These are phyloP conservation scores for Bombus sylvicola DNA, from an alignment of 1,140 invertebrate genomes.

Conservation along the genomic window DNA sequence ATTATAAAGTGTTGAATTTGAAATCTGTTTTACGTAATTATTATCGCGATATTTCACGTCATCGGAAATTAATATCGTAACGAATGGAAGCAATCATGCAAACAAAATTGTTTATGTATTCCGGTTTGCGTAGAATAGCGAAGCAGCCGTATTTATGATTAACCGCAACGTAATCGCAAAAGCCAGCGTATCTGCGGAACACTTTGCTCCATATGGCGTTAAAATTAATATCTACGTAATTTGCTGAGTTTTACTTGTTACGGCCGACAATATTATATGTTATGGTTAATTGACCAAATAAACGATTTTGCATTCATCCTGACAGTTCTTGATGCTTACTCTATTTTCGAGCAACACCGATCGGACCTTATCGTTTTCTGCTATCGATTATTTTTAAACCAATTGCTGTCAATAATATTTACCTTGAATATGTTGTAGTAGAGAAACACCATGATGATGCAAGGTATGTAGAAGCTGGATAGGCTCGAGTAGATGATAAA, in stretches of 20 bases:
- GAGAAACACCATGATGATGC: slow-evolving; percentile 98
- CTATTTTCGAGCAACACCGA: neutral
- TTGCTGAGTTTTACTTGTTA: slow-evolving; percentile 16
- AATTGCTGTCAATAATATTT: slow-evolving; percentile 26
- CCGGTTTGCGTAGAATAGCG: slow-evolving; percentile 21
- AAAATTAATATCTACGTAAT: slow-evolving; percentile 51
- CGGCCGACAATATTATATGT: neutral
- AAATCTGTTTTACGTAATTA: neutral
- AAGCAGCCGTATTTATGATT: slow-evolving; percentile 53
- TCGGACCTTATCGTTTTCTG: too few species aligned
- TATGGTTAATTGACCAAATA: neutral
- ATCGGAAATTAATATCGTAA: slow-evolving; percentile 31
- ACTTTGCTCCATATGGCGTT: slow-evolving; percentile 44
- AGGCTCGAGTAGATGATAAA: slow-evolving; percentile 99
- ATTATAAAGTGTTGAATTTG: neutral
- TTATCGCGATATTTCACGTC: neutral
- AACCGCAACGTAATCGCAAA: slow-evolving; percentile 49
- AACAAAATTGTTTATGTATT: slow-evolving; percentile 26
- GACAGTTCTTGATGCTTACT: too few species aligned
- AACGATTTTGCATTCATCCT: neutral
- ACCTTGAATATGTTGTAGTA: slow-evolving; percentile 99
- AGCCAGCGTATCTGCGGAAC: neutral
- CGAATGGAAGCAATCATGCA: slow-evolving; percentile 30
- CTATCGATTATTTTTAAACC: neutral
- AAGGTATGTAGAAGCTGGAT: slow-evolving; percentile 99